Conservation (phyloP, 2,888 invertebrate species). For the Drosophila diplacantha region DNA sequence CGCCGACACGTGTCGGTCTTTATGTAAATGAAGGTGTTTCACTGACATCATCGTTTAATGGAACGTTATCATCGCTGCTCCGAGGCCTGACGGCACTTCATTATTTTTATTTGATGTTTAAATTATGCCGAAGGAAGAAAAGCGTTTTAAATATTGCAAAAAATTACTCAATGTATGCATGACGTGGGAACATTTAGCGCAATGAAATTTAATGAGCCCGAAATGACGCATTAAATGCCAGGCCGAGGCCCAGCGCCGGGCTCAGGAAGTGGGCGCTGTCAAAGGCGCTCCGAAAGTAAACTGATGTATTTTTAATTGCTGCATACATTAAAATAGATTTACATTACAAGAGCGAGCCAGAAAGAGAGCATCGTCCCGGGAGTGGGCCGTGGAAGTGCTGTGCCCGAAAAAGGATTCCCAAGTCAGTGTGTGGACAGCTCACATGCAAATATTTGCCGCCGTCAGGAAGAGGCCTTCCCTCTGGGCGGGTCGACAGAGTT, state of each 20-base stretch:
- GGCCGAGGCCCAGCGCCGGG: not conserved
- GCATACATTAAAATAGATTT: constrained; percentile 71
- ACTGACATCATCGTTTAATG: constrained; percentile 55
- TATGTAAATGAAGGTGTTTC: constrained; percentile 42
- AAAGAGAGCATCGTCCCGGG: constrained; percentile 13
- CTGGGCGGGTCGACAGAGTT: constrained; percentile 25
- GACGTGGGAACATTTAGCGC: constrained; percentile 29
- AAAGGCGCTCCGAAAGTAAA: constrained; percentile 32
- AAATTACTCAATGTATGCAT: constrained; percentile 35
- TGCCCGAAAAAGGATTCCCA: constrained; percentile 24
- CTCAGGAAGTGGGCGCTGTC: constrained; percentile 26
- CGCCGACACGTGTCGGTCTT: constrained; percentile 35
- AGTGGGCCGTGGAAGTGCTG: not conserved
- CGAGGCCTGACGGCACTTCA: constrained; percentile 7
- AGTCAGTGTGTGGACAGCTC: constrained; percentile 27
- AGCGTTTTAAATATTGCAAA: constrained; percentile 34
- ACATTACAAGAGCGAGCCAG: constrained; percentile 42
- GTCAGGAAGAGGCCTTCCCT: constrained; percentile 6
- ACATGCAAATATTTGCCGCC: constrained; percentile 57
- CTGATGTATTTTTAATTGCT: constrained; percentile 70
- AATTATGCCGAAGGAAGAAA: constrained; percentile 49
- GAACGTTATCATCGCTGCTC: constrained; percentile 24
- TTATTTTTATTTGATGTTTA: constrained; percentile 37
- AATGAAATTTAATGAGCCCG: constrained; percentile 65
- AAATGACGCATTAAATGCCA: constrained; percentile 45